Percentiles rank a stretch among this genome's conserved stretches.
Evolutionary conservation across 2,797 vertebrate species (phyloP).

Genomic region (Choloepus didactylus): DNA sequence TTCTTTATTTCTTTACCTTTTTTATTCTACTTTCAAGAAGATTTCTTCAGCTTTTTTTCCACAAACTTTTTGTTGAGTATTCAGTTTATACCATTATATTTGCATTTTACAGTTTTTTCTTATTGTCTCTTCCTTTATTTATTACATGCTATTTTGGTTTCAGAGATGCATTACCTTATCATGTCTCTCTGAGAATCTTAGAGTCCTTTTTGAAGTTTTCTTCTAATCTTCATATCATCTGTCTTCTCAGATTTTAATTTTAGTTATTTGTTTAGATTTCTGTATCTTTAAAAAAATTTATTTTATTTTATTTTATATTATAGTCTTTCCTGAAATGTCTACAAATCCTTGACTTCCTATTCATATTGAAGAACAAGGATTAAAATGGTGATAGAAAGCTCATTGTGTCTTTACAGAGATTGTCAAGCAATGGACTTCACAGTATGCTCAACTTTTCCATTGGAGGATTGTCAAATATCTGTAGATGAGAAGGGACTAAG

Average conservation of each 20-base stretch:
- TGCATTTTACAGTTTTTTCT: not conserved
- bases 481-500: not conserved
- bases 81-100: conserved; percentile 29
- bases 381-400: conserved; percentile 32
- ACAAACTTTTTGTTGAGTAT: not conserved
- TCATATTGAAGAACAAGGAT: conserved; percentile 2
- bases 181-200: conserved; percentile 12
- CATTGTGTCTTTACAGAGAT: not conserved
- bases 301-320: not conserved
- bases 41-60: not conserved
- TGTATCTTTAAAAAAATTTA: not conserved
- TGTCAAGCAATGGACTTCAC: not conserved
- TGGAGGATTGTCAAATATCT: conserved; percentile 16
- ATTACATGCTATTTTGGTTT: not conserved
- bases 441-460: not conserved
- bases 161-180: not conserved
- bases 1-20: conserved; percentile 6
- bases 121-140: not conserved
- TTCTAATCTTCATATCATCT: not conserved
- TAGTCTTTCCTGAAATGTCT: not conserved
- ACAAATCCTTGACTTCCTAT: not conserved
- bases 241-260: conserved; percentile 4
- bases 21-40: conserved; percentile 43
- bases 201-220: not conserved
- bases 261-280: not conserved